Evolutionary conservation across 2,797 vertebrate species (phyloP).

Genomic region (Urocyon cinereoargenteus): DNA sequence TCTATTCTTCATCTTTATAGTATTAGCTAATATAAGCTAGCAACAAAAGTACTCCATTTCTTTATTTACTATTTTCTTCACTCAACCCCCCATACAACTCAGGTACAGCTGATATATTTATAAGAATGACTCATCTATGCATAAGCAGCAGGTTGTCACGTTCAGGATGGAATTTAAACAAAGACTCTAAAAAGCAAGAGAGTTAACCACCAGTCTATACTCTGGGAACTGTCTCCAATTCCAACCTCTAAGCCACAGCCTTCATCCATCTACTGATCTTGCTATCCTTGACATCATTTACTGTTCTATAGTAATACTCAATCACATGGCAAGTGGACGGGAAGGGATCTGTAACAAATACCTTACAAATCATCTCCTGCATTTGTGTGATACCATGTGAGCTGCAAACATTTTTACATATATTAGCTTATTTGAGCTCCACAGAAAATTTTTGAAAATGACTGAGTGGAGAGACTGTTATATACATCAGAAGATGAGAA

Average conservation of each 20-base stretch:
- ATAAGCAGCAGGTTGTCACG: conserved; percentile 50
- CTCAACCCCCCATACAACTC: background rate
- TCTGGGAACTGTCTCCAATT: conserved; percentile 59
- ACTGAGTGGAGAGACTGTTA: conserved; percentile 18
- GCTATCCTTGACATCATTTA: conserved; percentile 58
- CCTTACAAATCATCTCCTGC: conserved; percentile 43
- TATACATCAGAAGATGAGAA: conserved; percentile 44
- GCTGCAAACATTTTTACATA: conserved; percentile 38
- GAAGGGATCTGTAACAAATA: conserved; percentile 57
- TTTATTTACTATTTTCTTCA: conserved; percentile 45
- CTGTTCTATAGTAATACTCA: conserved; percentile 58
- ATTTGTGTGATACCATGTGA: conserved; percentile 58
- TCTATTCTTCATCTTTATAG: conserved; percentile 37
- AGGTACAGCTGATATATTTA: conserved; percentile 59
- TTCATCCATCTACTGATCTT: conserved; percentile 53
- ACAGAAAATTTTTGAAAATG: conserved; percentile 59
- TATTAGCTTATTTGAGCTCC: conserved; percentile 43
- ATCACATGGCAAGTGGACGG: conserved; percentile 54
- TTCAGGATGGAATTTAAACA: conserved; percentile 47
- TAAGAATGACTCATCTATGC: conserved; percentile 64
- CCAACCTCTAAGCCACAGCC: conserved; percentile 58
- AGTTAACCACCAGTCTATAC: conserved; percentile 27
- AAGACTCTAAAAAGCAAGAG: conserved; percentile 52
- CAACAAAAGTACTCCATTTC: conserved; percentile 26
- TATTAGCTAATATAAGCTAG: conserved; percentile 36